Base-by-base conservation (phyloP, 1,140 invertebrate genomes). In the Macrosteles quadrilineatus region DNA sequence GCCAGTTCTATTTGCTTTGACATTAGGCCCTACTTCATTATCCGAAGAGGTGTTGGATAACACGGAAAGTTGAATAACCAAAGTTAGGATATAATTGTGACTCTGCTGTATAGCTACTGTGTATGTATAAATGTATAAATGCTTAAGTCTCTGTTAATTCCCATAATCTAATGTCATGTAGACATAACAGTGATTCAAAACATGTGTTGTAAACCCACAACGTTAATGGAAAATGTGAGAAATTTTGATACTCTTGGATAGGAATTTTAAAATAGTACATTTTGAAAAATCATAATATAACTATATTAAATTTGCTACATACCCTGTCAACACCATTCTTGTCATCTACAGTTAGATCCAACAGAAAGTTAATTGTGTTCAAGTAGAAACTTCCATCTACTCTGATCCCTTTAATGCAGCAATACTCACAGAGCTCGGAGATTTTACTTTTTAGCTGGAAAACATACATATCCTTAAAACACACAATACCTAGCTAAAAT, bases 371-470 rank as follows among this genome's bases (percentile, higher is more conserved):
- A 23, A 59, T 21, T 2, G 55, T 59, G 25, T 59, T 59, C 27
- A 59, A 23, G 27, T 27, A 59, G 55, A 59, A 59, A 14, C 23
- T 25, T 4, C 55, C 55, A 11, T 14, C 11, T 9, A 59, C 21
- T 29, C 27, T 14, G 23, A 59, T 11, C 25, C 23, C 27, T 30
- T 30, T 59, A 21, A 59, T 25, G 55, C 55, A 59, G 25, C 55
- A 25, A 30, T 59, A 59, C n/a, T 59, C 55, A 59, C 55, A 27
- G 4, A 59, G 27, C 12, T 25, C 25, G 27, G 21, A 27, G 6
- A 59, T 59, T 59, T 59, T 23, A 59, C 23, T 30, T n/a, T 59
- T 25, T n/a, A 59, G 21, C 55, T 59, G 55, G 6, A 59, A 59
- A 11, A 59, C 6, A 59, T 19, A n/a, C n/a, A n/a, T n/a, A n/a